Evolutionary conservation across 30 jellyfish, hydroid and myxozoan genomes (phyloP), one percentile per base, ranked within the genome.

Genomic region (Cassiopea andromeda): DNA sequence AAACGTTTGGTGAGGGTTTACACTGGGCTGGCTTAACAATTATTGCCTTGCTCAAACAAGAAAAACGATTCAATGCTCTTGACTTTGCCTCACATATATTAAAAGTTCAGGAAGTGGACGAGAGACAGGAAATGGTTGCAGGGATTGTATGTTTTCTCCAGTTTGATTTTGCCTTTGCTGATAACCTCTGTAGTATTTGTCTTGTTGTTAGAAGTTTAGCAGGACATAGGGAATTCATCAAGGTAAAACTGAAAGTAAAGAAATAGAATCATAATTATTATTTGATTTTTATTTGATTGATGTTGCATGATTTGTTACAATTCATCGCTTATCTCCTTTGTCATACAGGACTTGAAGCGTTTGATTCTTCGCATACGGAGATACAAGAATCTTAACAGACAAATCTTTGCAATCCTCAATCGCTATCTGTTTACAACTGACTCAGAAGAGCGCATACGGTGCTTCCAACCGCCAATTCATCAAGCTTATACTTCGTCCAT

Each of bases 401-500:
- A 96, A 69, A 96, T 96, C n/a, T 85, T 92, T 68, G 98, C 98
- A 82, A 82, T 92, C 0, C 77, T 96, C 18, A 93, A 93, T 61
- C 98, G 99, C 9, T 94, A 96, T 74, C 82, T 96, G 81, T 48
- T 82, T 48, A 81, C 98, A 3, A 81, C 95, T 46, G 99, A 96
- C 58, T 81, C 96, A n/a, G 96, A 85, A 19, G 99, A 96, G 78
- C 94, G 97, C 6, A 97, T 96, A 82, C 92, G 99, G 19, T 96
- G 99, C 84, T 96, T 96, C 90, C 99, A 96, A 85, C 99, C 99
- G 8, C 99, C 99, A 3, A 96, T 96, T 19, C 99, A 96, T 74
- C 99, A 92, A 83, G 97, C 98, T 16, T 92, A 69, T 70, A 81
- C 94, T 89, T 92, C 99, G 16, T 84, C 99, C 44, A 96, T 95